phyloP scores from a whole-genome alignment of 2,797 vertebrate genomes.

The Ciconia nigra region DNA sequence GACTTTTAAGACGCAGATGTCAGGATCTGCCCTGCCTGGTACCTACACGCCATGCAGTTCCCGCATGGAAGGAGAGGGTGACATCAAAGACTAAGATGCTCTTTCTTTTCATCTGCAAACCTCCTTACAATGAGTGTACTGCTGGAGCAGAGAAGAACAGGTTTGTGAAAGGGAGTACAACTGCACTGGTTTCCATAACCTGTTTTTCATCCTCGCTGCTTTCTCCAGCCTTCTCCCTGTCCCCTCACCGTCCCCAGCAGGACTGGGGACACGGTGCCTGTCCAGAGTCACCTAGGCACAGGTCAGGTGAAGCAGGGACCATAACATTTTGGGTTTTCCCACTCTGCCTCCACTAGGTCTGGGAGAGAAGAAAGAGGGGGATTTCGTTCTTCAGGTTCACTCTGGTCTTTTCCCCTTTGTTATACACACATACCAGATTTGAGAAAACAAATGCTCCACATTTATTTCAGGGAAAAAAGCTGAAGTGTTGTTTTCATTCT shows the following conservation, averaged over 20 bases:
- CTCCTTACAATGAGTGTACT: not conserved
- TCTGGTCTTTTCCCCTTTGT: not conserved
- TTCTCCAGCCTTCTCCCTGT: not conserved
- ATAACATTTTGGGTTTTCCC: not conserved
- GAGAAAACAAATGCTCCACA: not conserved
- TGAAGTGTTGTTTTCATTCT: not conserved
- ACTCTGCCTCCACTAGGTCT: not conserved
- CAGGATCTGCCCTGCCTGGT: not conserved
- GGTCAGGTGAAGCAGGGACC: not conserved
- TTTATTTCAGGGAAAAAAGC: not conserved
- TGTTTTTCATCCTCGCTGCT: not conserved
- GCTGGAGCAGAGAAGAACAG: not conserved
- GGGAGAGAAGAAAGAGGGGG: not conserved
- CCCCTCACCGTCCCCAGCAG: not conserved
- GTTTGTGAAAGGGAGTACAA: not conserved
- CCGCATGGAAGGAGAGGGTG: accelerated
- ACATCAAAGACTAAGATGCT: not conserved
- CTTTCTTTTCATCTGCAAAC: not conserved
- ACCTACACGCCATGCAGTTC: accelerated
- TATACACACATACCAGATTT: not conserved
- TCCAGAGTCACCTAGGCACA: not conserved
- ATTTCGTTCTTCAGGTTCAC: not conserved
- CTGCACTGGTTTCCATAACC: not conserved
- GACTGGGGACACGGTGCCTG: not conserved
- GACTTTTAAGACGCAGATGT: not conserved